phyloP scores from a whole-genome alignment of 2,113 vertebrate genomes.

The Eira barbara region DNA sequence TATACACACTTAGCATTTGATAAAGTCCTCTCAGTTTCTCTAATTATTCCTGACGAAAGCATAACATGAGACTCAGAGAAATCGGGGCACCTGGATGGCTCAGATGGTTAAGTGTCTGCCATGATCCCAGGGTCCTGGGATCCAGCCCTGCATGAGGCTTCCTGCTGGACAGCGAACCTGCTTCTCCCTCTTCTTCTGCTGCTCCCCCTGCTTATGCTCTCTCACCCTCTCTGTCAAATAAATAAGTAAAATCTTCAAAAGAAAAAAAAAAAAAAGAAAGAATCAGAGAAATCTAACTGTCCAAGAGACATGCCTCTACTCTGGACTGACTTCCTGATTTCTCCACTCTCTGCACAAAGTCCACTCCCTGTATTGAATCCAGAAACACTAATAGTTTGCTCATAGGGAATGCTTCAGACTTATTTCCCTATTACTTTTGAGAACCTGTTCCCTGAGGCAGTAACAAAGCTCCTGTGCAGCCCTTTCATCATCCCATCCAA shows the following conservation, averaged over 20 bases:
- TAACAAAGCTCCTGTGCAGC: background rate
- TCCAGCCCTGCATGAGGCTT: too few species aligned
- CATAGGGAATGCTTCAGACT: background rate
- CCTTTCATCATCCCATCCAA: background rate
- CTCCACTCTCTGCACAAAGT: background rate
- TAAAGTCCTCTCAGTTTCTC: background rate
- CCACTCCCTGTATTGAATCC: background rate
- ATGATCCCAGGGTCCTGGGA: too few species aligned
- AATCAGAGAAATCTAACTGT: background rate
- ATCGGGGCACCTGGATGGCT: background rate
- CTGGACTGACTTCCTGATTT: background rate
- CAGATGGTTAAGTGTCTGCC: too few species aligned
- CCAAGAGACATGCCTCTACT: background rate
- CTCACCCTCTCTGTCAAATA: too few species aligned
- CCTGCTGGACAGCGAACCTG: too few species aligned
- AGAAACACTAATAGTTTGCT: background rate
- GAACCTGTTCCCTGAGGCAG: background rate
- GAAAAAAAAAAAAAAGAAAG: too few species aligned
- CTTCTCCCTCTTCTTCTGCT: too few species aligned
- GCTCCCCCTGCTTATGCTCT: too few species aligned
- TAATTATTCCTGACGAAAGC: background rate
- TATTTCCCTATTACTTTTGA: constrained; percentile 13
- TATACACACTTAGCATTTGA: background rate
- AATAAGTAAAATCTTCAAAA: too few species aligned
- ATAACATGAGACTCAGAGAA: background rate